phyloP scores from a whole-genome alignment of 2,888 invertebrate genomes.

The Tenodera sinensis region DNA sequence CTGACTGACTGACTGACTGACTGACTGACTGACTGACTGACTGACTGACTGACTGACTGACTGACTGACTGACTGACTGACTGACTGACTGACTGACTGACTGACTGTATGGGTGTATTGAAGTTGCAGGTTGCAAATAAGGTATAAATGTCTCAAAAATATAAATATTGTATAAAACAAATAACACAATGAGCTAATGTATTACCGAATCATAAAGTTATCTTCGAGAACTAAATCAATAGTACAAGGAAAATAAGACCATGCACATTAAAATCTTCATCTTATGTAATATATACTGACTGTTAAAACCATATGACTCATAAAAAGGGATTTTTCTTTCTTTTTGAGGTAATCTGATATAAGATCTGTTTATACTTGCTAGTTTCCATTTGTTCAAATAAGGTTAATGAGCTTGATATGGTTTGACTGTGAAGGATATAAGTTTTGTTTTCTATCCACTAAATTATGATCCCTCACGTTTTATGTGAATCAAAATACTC shows the following conservation, averaged over 20 bases:
- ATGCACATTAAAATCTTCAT: not conserved
- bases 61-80: too few relatives aligned
- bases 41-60: too few relatives aligned
- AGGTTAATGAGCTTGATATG: not conserved
- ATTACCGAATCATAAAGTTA: not conserved
- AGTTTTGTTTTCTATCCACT: not conserved
- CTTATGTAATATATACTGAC: not conserved
- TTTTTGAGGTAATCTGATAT: not conserved
- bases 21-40: too few relatives aligned
- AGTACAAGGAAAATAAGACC: not conserved
- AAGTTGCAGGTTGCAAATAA: not conserved
- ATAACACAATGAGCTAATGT: not conserved
- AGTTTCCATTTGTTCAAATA: not conserved
- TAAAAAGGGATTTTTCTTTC: not conserved
- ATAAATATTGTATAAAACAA: not conserved
- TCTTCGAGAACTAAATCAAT: conserved; percentile 3
- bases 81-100: too few relatives aligned
- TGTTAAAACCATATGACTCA: not conserved
- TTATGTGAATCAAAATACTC: conserved; percentile 3
- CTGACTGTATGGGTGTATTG: not conserved
- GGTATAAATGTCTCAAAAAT: not conserved
- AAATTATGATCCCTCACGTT: not conserved
- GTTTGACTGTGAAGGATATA: not conserved
- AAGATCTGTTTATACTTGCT: not conserved
- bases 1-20: too few relatives aligned